phyloP scores from a whole-genome alignment of 2,113 vertebrate genomes.

The Pampusana beccarii region DNA sequence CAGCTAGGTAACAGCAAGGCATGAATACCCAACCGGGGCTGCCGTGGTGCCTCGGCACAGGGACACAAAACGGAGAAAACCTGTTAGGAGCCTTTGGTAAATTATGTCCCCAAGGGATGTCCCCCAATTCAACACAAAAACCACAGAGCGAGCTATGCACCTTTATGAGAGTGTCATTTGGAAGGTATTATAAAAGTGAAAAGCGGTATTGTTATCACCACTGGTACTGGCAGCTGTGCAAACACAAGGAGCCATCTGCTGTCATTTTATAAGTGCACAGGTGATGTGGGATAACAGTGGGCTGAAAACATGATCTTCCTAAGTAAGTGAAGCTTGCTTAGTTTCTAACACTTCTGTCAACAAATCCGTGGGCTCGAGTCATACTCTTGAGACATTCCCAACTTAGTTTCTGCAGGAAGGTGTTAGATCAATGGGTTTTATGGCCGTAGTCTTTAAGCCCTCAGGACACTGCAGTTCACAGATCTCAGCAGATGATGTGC shows the following conservation, averaged over 20 bases:
- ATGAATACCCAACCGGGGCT: not conserved
- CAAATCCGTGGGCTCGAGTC: not conserved
- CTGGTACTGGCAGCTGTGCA: slow-evolving; percentile 56
- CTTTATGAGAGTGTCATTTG: not conserved
- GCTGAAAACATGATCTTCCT: slow-evolving; percentile 26
- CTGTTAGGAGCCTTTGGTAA: not conserved
- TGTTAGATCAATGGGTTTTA: not conserved
- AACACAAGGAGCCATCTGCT: slow-evolving; percentile 65
- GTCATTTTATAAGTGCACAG: slow-evolving; percentile 15
- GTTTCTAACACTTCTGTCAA: slow-evolving; percentile 21
- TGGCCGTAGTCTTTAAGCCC: not conserved
- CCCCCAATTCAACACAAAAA: not conserved
- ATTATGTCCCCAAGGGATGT: not conserved
- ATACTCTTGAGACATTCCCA: not conserved
- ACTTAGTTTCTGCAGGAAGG: not conserved
- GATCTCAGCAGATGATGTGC: not conserved
- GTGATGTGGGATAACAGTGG: slow-evolving; percentile 30
- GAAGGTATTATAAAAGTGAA: slow-evolving; percentile 23
- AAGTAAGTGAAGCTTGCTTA: not conserved
- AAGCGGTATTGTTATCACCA: slow-evolving; percentile 11
- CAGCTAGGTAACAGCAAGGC: not conserved
- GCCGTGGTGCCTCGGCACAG: not conserved
- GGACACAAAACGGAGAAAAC: not conserved
- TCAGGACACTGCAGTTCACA: not conserved
- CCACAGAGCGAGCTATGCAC: not conserved